Evolutionary conservation across 2,888 invertebrate species (phyloP), one percentile per base, ranked within the genome.

Genomic region (Ophion ellenae): DNA sequence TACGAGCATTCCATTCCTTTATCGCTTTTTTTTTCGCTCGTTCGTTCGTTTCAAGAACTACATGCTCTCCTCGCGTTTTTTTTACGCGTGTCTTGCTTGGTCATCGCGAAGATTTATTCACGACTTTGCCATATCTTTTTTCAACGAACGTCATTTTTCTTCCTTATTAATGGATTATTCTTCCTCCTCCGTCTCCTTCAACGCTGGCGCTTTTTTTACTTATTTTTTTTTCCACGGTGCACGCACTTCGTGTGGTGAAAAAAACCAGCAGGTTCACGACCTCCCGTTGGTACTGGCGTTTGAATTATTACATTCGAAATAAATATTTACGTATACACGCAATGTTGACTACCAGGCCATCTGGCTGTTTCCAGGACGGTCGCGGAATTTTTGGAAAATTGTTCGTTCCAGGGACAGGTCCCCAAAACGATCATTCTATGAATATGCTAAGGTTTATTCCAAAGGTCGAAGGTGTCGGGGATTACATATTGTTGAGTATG

Each of bases 261-360:
- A 45, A 71, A 24, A 76, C 40, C 76, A 76, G 70, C 61, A 69
- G 71, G 82, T 82, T 71, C 77, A 82, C 76, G 63, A 64, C 45
- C 71, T 77, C 24, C 71, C 59, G 66, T 45, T 53, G 63, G n/a
- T 28, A 32, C 66, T 45, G 40, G 59, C 59, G 20, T 24, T 69
- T 67, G 57, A 66, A 57, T 57, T 63, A 71, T 32, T 76, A 76
- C 66, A 36, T 6, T 2, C 47, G 17, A 53, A 14, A 17, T 74
- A 53, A 64, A 76, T 70, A 75, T 57, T 47, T 4, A 47, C 47
- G 47, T 47, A 11, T 47, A 14, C 0, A 47, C 10, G 14, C 4
- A 47, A 47, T 4, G 14, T 11, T 47, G 47, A 11, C 11, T 47
- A 14, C 14, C 11, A 47, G 47, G 14, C 0, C 47, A 14, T 14